These are phyloP conservation scores for Dendrocincla fuliginosa DNA, from an alignment of 2,797 vertebrate genomes.

Conservation along the genomic window DNA sequence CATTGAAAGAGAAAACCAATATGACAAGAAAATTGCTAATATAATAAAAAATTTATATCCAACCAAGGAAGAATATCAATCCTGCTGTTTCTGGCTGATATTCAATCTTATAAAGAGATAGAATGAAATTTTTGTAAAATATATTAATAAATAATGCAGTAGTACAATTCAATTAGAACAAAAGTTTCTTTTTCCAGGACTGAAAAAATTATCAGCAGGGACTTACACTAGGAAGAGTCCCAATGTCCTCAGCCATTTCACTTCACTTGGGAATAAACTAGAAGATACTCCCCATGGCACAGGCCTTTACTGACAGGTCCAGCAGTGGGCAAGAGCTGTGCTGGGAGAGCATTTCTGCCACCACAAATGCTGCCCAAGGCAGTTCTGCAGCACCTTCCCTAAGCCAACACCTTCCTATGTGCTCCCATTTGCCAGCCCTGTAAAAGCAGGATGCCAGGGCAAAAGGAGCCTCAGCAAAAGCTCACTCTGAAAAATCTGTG, in stretches of 20 bases:
- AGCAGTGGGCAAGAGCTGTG: not conserved
- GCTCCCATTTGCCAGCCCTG: not conserved
- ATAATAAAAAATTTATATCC: slow-evolving; percentile 28
- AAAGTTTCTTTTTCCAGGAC: not conserved
- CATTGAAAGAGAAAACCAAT: slow-evolving; percentile 20
- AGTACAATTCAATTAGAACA: not conserved
- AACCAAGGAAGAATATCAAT: slow-evolving; percentile 33
- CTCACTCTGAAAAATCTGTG: not conserved
- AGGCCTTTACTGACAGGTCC: not conserved
- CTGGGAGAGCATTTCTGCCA: not conserved
- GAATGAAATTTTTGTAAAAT: not conserved
- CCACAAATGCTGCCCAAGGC: not conserved
- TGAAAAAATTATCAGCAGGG: not conserved
- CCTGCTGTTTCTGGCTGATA: slow-evolving; percentile 15
- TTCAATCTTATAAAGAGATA: not conserved
- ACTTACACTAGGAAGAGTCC: not conserved
- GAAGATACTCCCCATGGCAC: not conserved
- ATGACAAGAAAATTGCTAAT: slow-evolving; percentile 44
- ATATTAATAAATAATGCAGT: not conserved
- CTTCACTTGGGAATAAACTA: accelerated
- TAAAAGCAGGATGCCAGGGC: not conserved
- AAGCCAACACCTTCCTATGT: too few relatives aligned
- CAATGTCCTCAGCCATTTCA: not conserved
- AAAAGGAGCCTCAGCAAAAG: not conserved
- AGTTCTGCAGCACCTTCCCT: not conserved